Evolutionary conservation across 2,797 vertebrate species (phyloP).

Genomic region (Chiroxiphia lanceolata): DNA sequence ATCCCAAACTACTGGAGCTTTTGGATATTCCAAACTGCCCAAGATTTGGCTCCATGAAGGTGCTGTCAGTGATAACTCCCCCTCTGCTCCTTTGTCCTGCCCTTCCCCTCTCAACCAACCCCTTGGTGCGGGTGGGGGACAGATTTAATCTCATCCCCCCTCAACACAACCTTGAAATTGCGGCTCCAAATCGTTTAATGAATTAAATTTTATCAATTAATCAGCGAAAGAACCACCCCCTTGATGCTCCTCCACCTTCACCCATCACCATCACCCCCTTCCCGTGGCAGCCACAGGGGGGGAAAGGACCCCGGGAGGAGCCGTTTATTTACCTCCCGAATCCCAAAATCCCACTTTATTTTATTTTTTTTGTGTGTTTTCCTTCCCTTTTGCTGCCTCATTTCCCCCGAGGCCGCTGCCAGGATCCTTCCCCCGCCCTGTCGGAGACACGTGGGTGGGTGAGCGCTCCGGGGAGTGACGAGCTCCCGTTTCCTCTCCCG

Average conservation of each 20-base stretch:
- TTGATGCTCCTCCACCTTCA: accelerated
- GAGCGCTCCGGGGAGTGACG: background rate
- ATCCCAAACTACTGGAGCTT: background rate
- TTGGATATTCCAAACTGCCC: background rate
- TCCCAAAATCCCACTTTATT: background rate
- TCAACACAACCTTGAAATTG: background rate
- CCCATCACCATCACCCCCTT: background rate
- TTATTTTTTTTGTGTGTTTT: background rate
- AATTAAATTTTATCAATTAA: background rate
- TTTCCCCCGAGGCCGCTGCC: background rate
- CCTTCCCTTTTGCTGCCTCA: background rate
- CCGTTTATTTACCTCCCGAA: background rate
- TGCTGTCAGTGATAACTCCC: background rate
- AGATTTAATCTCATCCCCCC: background rate
- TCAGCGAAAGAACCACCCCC: accelerated
- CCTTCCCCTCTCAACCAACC: background rate
- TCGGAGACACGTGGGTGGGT: background rate
- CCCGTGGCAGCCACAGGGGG: background rate
- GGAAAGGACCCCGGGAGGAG: background rate
- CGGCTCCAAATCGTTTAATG: background rate
- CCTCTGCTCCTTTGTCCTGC: background rate
- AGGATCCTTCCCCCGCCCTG: background rate
- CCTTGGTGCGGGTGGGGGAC: accelerated
- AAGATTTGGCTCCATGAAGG: background rate
- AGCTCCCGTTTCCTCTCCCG: background rate